Evolutionary conservation across 2,797 vertebrate genomes (phyloP).

Genomic region (Anas bernieri): DNA sequence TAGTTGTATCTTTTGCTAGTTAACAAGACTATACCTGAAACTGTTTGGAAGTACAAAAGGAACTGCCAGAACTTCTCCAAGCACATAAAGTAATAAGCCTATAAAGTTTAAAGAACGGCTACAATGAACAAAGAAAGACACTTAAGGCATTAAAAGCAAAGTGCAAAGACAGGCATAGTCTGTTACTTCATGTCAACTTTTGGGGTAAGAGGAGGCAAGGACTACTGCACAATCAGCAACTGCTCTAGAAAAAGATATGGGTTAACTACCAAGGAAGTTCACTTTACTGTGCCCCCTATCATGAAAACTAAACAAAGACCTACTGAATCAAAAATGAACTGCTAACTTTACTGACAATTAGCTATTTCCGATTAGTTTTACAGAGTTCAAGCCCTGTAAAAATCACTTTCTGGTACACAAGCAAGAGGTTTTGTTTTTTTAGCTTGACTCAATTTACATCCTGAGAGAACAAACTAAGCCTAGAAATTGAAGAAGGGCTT

Average conservation of each 20-base stretch:
- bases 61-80: background rate
- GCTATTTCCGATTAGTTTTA: background rate
- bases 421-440: background rate
- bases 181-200: background rate
- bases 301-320: background rate
- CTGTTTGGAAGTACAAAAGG: background rate
- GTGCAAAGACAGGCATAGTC: background rate
- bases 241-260: background rate
- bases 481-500: background rate
- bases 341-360: background rate
- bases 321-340: background rate
- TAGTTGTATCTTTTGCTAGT: background rate
- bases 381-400: background rate
- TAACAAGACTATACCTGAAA: background rate
- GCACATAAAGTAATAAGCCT: background rate
- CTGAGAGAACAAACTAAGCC: background rate
- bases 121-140: background rate
- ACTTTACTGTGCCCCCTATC: background rate
- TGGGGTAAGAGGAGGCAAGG: background rate
- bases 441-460: background rate
- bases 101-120: background rate
- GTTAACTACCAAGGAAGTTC: background rate
- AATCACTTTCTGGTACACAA: background rate
- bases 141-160: background rate
- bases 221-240: background rate